phyloP scores from a whole-genome alignment of 35 echinoderm and acorn worm species.

The Patiria miniata region DNA sequence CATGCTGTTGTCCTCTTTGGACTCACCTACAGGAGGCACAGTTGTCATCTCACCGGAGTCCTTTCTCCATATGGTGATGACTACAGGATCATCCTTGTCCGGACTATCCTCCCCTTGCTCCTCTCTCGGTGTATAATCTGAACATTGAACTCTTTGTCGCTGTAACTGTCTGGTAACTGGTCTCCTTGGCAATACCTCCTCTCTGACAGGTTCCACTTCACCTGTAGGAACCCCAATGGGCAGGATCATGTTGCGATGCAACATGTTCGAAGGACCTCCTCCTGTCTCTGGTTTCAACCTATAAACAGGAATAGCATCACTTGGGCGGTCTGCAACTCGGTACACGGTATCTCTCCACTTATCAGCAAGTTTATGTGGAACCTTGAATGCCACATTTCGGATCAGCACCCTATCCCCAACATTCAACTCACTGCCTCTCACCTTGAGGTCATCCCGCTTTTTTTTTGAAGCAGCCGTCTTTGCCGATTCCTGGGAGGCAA shows the following conservation, averaged over 20 bases:
- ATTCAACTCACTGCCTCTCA: not conserved
- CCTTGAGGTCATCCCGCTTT: conserved; percentile 28
- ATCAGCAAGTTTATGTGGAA: conserved; percentile 74
- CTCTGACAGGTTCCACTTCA: not conserved
- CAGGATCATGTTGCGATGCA: conserved; percentile 40
- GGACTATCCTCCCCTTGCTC: not conserved
- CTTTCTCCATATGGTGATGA: conserved; percentile 13
- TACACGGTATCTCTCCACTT: conserved; percentile 48
- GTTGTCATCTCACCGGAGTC: not conserved
- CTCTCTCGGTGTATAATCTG: not conserved
- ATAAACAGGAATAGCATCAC: conserved; percentile 60
- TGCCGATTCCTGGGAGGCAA: conserved; percentile 4
- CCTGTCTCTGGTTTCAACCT: not conserved
- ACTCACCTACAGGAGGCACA: not conserved
- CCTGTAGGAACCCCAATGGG: not conserved
- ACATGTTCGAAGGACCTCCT: conserved; percentile 12
- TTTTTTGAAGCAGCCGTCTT: conserved; percentile 40
- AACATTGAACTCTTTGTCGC: not conserved
- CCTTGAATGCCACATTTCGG: conserved; percentile 63
- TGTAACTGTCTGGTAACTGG: not conserved
- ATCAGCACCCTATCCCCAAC: conserved; percentile 67
- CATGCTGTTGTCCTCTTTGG: too few species aligned
- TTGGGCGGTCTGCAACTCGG: conserved; percentile 16
- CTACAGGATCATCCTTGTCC: not conserved
- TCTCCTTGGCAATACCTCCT: not conserved